Evolutionary conservation across 1,140 invertebrate species (phyloP).

Genomic region (Drosophila obscura): DNA sequence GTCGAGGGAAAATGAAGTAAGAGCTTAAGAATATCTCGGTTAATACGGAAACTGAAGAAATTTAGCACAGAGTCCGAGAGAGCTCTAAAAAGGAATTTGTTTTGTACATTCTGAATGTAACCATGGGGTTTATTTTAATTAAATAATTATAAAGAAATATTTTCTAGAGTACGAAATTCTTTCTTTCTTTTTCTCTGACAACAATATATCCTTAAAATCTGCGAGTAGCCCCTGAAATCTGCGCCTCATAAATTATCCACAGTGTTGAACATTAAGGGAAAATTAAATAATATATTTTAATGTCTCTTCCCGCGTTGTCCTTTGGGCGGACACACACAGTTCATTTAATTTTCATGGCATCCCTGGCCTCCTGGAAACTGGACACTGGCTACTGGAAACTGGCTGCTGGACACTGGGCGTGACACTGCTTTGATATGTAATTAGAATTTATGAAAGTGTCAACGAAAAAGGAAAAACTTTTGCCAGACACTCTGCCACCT

Average conservation of each 20-base stretch:
- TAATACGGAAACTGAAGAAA: too few relatives aligned
- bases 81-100: background rate
- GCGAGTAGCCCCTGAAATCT: too few relatives aligned
- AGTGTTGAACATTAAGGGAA: conserved; percentile 33
- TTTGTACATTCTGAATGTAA: too few relatives aligned
- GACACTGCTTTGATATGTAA: conserved; percentile 68
- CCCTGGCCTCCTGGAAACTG: background rate
- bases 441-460: conserved; percentile 77
- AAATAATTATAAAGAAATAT: too few relatives aligned
- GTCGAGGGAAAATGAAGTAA: background rate
- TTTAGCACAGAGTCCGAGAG: conserved; percentile 8
- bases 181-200: too few relatives aligned
- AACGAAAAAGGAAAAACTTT: conserved; percentile 49
- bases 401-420: conserved; percentile 43
- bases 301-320: conserved; percentile 5
- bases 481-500: conserved; percentile 21
- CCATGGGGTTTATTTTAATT: too few relatives aligned
- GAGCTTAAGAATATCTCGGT: too few relatives aligned
- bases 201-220: too few relatives aligned
- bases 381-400: conserved; percentile 27
- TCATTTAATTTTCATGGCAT: conserved; percentile 54
- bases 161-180: too few relatives aligned
- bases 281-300: conserved; percentile 46
- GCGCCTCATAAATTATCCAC: conserved; percentile 31
- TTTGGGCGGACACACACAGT: conserved; percentile 33